Conservation (phyloP, 2,888 invertebrate species). For the Cantharis rustica region DNA sequence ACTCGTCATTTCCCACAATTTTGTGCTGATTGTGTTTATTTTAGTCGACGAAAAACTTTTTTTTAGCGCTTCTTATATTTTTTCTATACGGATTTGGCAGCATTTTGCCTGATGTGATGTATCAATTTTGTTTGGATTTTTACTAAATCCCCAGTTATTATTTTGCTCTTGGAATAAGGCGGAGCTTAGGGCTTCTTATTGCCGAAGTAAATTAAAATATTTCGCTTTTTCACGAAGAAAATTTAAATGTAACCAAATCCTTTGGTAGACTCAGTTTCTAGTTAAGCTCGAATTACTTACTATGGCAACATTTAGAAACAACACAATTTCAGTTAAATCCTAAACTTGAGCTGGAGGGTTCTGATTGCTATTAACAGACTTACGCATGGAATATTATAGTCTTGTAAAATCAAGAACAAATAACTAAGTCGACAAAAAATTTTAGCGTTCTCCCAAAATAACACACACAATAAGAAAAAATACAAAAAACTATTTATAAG, state of each 20-base stretch:
- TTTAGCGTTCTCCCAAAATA: background rate
- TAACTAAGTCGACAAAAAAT: background rate
- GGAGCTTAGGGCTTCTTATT: background rate
- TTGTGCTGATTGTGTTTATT: background rate
- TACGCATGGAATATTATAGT: background rate
- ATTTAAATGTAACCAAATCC: background rate
- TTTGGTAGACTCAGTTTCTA: background rate
- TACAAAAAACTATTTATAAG: background rate
- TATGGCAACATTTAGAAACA: conserved; percentile 5
- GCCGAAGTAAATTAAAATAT: background rate
- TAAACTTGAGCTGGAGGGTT: conserved; percentile 3
- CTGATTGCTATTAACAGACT: conserved; percentile 1
- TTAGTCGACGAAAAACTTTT: background rate
- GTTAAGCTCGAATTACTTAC: conserved; percentile 4
- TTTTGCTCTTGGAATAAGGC: background rate
- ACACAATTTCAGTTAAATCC: conserved; percentile 1
- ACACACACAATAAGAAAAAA: background rate
- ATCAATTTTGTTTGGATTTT: background rate
- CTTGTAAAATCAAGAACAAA: background rate
- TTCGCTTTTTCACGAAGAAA: background rate
- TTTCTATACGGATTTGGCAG: background rate
- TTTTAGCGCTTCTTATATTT: background rate
- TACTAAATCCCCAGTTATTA: background rate
- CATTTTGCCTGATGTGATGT: background rate
- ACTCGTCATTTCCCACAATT: background rate